Evolutionary conservation across 1,140 invertebrate genomes (phyloP), one percentile per base, ranked within the genome.

Genomic region (Doryteuthis pealeii): DNA sequence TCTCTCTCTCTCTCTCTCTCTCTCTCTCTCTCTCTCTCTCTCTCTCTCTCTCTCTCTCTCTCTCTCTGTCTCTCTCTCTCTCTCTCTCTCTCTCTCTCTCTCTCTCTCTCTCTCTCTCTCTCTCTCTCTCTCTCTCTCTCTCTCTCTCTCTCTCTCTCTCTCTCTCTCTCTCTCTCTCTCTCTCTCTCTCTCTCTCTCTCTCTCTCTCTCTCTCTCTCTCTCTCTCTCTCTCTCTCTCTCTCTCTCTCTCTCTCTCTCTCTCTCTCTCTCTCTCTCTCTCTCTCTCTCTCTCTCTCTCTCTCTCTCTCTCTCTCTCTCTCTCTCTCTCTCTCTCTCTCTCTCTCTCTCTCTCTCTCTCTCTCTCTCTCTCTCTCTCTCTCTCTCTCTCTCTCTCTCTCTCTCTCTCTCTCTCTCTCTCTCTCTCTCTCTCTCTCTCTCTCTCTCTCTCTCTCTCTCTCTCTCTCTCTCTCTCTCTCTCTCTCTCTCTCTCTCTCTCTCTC

Each of bases 401-500:
- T 28, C 31, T 72, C 14, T 71, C 72, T 62, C 65, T 62, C 65
- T 62, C 43, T 62, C 65, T 32, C 58, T 49, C 58, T 32, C 58
- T 32, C 58, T 31, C 65, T 31, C 65, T 62, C 65, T 62, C 31
- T 62, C 65, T 35, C 65, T 32, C 33, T 62, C 49, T 35, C 31
- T 49, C 3, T 58, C 6, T 45, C 22, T 71, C 32, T 30, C 22
- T 71, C 8, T 71, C 18, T 32, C 54, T 54, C 54, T 40, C 31
- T 66, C 18, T 28, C 65, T 54, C 35, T n/a, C 70, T 62, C 70
- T 3, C 72, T 43, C 26, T 30, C 35, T 40, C n/a, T 76, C 66
- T 77, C 66, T 77, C 65, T 71, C 69, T 72, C 49, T 75, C 67
- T 70, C 66, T 77, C 69, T 71, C 26, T 77, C 67, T 75, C 45